These are phyloP conservation scores for Sander vitreus DNA, from an alignment of 2,113 vertebrate species.

Conservation along the genomic window DNA sequence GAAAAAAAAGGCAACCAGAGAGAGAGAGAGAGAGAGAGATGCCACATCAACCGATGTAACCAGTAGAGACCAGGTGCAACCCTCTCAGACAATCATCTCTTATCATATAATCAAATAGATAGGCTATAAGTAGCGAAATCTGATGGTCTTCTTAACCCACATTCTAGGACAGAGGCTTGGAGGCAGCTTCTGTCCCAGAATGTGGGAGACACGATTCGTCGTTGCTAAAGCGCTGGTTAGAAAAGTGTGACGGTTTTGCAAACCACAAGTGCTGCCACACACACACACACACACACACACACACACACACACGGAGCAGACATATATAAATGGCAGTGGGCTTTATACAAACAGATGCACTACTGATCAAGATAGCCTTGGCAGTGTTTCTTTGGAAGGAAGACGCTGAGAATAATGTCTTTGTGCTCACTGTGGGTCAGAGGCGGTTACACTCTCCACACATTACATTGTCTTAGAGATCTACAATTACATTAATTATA, in stretches of 20 bases:
- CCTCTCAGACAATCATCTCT: not conserved
- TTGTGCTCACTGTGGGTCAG: constrained; percentile 49
- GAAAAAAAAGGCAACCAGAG: not conserved
- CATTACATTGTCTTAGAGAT: constrained; percentile 72
- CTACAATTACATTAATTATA: constrained; percentile 80
- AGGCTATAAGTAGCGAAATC: not conserved
- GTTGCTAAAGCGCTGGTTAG: constrained; percentile 1
- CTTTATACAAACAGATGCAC: constrained; percentile 69
- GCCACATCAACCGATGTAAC: not conserved
- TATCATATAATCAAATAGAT: not conserved
- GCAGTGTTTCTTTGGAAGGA: constrained; percentile 49
- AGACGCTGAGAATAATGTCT: constrained; percentile 51
- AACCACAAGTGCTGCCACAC: constrained; percentile 15
- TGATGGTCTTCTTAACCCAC: not conserved
- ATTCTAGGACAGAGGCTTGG: not conserved
- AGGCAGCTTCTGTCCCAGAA: constrained; percentile 13
- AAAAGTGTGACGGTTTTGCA: constrained; percentile 40
- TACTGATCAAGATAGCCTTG: constrained; percentile 58
- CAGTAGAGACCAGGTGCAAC: not conserved
- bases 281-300: constrained; percentile 22
- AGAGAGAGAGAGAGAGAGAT: not conserved
- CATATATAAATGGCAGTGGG: constrained; percentile 49
- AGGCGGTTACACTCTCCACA: constrained; percentile 57
- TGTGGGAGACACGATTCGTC: not conserved
- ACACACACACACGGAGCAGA: constrained; percentile 36